Percentiles rank a stretch among this genome's conserved stretches.
Evolutionary conservation across 2,113 vertebrate species (phyloP).

Genomic region (Nerophis ophidion): DNA sequence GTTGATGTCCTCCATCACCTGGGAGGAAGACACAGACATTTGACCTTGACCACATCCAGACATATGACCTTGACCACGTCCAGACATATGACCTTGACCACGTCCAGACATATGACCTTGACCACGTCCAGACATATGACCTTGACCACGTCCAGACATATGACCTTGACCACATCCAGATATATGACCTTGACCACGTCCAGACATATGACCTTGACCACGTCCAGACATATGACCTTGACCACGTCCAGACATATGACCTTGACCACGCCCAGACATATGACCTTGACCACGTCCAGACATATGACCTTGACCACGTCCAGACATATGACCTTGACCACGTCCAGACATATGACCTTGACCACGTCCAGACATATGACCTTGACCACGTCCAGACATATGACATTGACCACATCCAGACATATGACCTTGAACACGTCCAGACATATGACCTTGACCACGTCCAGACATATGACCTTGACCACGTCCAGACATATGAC

Average conservation of each 20-base stretch:
- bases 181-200: no score
- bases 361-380: not conserved
- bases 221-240: not conserved
- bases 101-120: not conserved
- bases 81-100: not conserved
- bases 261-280: not conserved
- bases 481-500: not conserved
- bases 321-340: not conserved
- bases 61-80: no score
- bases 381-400: not conserved
- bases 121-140: not conserved
- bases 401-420: not conserved
- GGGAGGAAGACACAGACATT: slow-evolving; percentile 6
- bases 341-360: not conserved
- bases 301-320: not conserved
- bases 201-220: not conserved
- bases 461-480: not conserved
- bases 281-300: not conserved
- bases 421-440: no score
- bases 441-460: not conserved
- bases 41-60: not conserved
- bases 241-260: not conserved
- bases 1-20: slow-evolving; percentile 89
- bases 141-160: not conserved
- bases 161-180: not conserved